Base-by-base conservation (phyloP, 2,888 invertebrate genomes). In the Volucella inanis region DNA sequence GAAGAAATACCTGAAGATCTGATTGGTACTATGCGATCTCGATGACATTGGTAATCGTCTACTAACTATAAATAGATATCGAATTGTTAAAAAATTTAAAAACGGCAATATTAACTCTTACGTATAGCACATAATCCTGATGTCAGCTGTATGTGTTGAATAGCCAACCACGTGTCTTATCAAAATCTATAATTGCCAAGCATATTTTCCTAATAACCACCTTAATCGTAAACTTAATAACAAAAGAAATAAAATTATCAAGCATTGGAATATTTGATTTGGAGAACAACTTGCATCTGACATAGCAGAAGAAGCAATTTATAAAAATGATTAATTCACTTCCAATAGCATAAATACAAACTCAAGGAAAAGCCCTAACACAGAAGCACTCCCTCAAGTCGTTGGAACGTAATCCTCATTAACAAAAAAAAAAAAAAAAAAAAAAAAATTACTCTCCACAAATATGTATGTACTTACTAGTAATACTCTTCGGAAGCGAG, bases 401-500 rank as follows among this genome's bases (percentile, higher is more conserved):
- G 38, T 38, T 18, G 14, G 11, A 41, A 14, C 22, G n/a, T 39
- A 50, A 43, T 62, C 45, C 38, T 50, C 50, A 50, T 31, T 14
- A 11, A 79, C 3, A 45, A 14, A 9, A 31, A 55, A 8, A 41
- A 45, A 49, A 50, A 49, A 18, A 57, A 8, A 2, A 47, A n/a
- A 50, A 45, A 41, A 62, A 57, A 47, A 43, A 72, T 47, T 18
- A 88, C 88, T 88, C 74, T 31, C 31, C 6, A 31, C 18, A 22
- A 22, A 22, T 22, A 22, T 3, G n/a, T n/a, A n/a, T 4, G 3
- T 22, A 31, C 31, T 31, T 31, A 88, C 95, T 94, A 94, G 89
- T 94, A 95, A 90, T 94, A 95, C 88, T 95, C 94, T 88, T 95
- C 95, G 1, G 94, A 93, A 1, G 95, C 94, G 31, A 95, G 90